phyloP scores from a whole-genome alignment of 1,140 invertebrate genomes.

The Drosophila arizonae region DNA sequence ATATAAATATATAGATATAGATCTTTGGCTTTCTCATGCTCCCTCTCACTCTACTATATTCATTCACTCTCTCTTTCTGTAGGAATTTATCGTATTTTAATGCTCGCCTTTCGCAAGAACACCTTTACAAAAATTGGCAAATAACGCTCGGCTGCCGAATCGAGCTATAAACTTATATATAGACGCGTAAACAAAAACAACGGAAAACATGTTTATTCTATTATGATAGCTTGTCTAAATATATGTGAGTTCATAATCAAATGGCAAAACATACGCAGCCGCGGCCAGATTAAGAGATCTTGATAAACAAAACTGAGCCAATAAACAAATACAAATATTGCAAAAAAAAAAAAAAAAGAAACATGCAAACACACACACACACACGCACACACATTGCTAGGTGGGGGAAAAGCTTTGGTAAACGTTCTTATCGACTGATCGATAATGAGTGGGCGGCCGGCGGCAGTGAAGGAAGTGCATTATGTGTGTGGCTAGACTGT shows the following conservation, averaged over 20 bases:
- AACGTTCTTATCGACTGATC: constrained; percentile 69
- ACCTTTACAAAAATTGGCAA: not conserved
- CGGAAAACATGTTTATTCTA: constrained; percentile 9
- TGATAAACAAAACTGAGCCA: constrained; percentile 46
- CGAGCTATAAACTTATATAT: not conserved
- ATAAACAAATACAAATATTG: constrained; percentile 71
- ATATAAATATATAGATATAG: too few species aligned
- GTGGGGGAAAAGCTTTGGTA: constrained; percentile 45
- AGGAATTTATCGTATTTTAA: too few species aligned
- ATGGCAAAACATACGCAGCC: not conserved
- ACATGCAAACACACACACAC: not conserved
- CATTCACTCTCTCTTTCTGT: not conserved
- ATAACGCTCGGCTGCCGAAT: not conserved
- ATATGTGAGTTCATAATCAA: not conserved
- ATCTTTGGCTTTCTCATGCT: too few species aligned
- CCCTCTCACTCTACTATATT: too few species aligned
- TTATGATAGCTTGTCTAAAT: constrained; percentile 10
- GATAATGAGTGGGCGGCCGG: constrained; percentile 53
- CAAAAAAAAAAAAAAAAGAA: constrained; percentile 24
- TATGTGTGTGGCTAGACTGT: not conserved
- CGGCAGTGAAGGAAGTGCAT: constrained; percentile 61
- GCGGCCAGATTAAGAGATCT: constrained; percentile 45
- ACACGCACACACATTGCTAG: not conserved
- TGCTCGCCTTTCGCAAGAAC: not conserved
- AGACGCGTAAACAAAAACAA: not conserved